These are phyloP conservation scores for Sebastes schlegelii DNA, from an alignment of 2,113 vertebrate genomes.

Conservation along the genomic window DNA sequence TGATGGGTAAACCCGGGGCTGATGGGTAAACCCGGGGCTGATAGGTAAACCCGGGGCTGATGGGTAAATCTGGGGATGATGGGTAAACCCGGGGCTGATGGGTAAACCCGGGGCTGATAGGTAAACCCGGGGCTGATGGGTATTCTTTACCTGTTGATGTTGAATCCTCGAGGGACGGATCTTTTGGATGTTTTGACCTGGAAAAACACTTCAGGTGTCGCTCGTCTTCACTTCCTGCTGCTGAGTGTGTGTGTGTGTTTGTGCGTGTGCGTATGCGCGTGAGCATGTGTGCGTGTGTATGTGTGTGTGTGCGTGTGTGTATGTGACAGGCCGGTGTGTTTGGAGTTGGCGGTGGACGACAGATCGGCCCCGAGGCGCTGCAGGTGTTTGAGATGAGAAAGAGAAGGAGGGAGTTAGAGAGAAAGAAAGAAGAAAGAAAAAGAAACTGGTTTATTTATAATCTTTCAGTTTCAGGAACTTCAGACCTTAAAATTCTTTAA, in stretches of 20 bases:
- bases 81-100: not conserved
- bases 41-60: not conserved
- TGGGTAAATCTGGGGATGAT: not conserved
- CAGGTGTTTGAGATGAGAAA: slow-evolving; percentile 77
- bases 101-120: not conserved
- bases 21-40: not conserved
- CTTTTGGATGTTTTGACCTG: slow-evolving; percentile 63
- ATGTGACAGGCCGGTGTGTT: slow-evolving; percentile 42
- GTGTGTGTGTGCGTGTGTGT: slow-evolving; percentile 46
- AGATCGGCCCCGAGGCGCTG: slow-evolving; percentile 76
- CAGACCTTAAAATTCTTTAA: not conserved
- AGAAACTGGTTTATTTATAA: slow-evolving; percentile 13
- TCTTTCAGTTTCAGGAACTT: not conserved
- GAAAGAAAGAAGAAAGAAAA: slow-evolving; percentile 16
- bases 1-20: not conserved
- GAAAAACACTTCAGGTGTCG: slow-evolving; percentile 58
- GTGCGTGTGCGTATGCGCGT: slow-evolving; percentile 17
- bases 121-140: not conserved
- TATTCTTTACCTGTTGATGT: not conserved
- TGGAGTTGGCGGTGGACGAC: slow-evolving; percentile 59
- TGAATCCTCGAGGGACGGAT: slow-evolving; percentile 21
- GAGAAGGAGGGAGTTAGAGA: slow-evolving; percentile 36
- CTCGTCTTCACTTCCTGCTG: slow-evolving; percentile 57
- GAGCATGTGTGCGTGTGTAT: slow-evolving; percentile 19
- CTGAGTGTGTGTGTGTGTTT: slow-evolving; percentile 21